Base-by-base conservation (phyloP, 2,797 vertebrate species). In the Philypnodon macrostomus region DNA sequence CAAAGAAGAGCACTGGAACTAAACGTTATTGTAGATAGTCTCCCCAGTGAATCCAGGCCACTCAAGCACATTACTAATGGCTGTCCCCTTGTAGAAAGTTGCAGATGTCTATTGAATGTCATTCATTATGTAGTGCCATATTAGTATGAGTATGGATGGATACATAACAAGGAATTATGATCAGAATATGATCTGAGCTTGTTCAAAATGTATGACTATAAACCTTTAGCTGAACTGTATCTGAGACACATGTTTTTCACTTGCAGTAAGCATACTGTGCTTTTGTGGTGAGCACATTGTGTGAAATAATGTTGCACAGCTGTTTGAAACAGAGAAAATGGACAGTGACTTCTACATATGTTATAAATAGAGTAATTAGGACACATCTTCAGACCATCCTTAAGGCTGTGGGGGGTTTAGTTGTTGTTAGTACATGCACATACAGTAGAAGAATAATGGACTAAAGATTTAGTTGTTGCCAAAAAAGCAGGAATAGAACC, bases 61-160 rank as follows among this genome's bases (percentile, higher is more conserved):
- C 60, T 77, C 42, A 42, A 62, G 64, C 71, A 58, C 58, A 37
- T 54, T 39, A 26, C 72, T 78, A 73, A 80, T 78, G 68, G 21
- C 23, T 27, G 53, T 37, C 33, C 62, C 58, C 50, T 7, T 16
- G 64, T 70, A 71, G 58, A 63, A 67, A 61, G 51, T 62, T 33
- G 27, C 47, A 53, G 60, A 66, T 47, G 58, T 51, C 67, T 64
- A 35, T 64, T 77, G 48, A 53, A 58, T 47, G 41, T 40, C 12
- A 13, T 82, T 59, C 74, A 85, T 82, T 62, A 81, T 82, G 81
- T 73, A 80, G 32, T 7, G 30, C 2, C 34, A 63, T 26, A 70
- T 83, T 70, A 80, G 45, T 56, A 53, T 53, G 47, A 67, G 67
- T 52, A 35, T 51, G 50, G 32, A 36, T 47, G 30, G 41, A 53